Evolutionary conservation across 1,140 invertebrate species (phyloP).

Genomic region (Tetramorium parvispinum): DNA sequence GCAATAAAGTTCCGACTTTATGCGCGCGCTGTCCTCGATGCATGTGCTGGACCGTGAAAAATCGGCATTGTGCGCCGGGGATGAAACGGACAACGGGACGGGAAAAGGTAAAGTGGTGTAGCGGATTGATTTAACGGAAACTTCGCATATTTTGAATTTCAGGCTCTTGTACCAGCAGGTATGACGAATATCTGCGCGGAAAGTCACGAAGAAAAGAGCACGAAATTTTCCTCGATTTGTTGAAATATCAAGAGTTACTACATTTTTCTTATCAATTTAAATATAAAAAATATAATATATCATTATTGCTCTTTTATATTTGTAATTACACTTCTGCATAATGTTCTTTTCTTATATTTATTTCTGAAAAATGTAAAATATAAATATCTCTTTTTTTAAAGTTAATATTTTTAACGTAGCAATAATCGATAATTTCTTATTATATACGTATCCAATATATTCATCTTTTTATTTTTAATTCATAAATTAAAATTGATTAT

Average conservation of each 20-base stretch:
- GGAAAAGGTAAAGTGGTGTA: conserved; percentile 17
- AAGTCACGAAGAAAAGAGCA: neutral
- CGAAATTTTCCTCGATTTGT: neutral
- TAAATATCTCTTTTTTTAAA: neutral
- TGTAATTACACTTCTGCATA: neutral
- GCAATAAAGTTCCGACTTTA: conserved; percentile 56
- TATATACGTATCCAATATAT: neutral
- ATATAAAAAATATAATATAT: neutral
- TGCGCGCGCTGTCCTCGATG: conserved; percentile 55
- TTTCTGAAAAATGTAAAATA: neutral
- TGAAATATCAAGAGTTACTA: neutral
- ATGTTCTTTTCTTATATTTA: neutral
- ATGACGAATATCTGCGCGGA: neutral
- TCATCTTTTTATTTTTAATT: neutral
- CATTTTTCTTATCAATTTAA: neutral
- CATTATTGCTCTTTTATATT: neutral
- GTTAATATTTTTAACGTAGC: neutral
- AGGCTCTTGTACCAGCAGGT: neutral
- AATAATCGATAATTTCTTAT: neutral
- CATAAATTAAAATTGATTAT: neutral
- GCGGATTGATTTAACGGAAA: conserved; percentile 33
- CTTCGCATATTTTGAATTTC: neutral
- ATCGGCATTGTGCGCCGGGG: conserved; percentile 20
- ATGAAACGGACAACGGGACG: conserved; percentile 5
- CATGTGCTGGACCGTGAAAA: conserved; percentile 58